Evolutionary conservation across 2,113 vertebrate genomes (phyloP), one percentile per base, ranked within the genome.

Genomic region (Mustela lutreola): DNA sequence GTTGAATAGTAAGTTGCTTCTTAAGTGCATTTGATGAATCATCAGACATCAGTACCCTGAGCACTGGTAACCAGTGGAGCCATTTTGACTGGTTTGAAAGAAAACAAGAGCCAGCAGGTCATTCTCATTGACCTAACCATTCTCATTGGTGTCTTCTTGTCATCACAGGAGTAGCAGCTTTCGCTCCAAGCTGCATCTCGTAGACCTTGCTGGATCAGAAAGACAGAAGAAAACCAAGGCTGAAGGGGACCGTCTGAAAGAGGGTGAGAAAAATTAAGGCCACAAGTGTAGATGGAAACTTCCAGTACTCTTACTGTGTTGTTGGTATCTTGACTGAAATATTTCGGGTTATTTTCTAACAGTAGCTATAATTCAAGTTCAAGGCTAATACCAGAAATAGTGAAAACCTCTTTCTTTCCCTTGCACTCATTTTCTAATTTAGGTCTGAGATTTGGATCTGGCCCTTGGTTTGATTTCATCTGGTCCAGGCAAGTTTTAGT

Each of bases 211-310:
- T 93, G 99, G 99, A 80, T 99, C 99, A 2, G 99, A 99, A 97
- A 99, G 99, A 89, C 99, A 99, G 92, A 99, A 99, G 98, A 99
- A 99, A 98, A 99, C 99, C 11, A 99, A 99, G 97, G 99, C 99
- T 22, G 99, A 99, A 98, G 99, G 99, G 73, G 99, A 99, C 97
- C 98, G 99, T 22, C 99, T 99, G 8, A 99, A 99, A 96, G 99
- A 99, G 98, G 99, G 99, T 99, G 83, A 98, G 98, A 93, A 28
- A 63, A 83, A 84, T 96, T 92, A 90, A 79, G 58, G 22, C 75
- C 75, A 81, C 26, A 71, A 16, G 58, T 88, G 28, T 76, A 58
- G 14, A 58, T 42, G 12, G 76, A 95, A 95, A 53, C 6, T 19
- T 76, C 11, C 45, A 63, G 31, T 93, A 78, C 19, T 94, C 28